These are phyloP conservation scores for Calliphora vicina DNA, from an alignment of 1,140 invertebrate species.

Conservation along the genomic window DNA sequence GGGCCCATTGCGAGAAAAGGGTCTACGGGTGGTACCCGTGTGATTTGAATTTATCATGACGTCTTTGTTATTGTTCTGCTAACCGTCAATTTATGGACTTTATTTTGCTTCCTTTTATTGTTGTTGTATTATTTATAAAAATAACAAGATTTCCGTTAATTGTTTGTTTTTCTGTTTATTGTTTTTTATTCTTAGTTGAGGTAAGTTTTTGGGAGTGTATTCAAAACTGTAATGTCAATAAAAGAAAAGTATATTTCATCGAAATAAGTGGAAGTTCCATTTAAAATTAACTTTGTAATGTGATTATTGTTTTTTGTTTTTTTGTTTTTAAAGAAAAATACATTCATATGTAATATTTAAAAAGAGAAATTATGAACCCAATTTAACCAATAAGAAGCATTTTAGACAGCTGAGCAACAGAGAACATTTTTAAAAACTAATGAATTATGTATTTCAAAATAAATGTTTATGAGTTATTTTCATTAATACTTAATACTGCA, in stretches of 20 bases:
- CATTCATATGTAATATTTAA: neutral
- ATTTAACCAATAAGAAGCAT: neutral
- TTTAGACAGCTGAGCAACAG: neutral
- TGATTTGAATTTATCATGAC: constrained; percentile 41
- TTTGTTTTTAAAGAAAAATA: neutral
- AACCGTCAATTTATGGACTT: neutral
- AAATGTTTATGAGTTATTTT: too few species aligned
- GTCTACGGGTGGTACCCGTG: constrained; percentile 37
- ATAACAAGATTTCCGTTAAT: neutral
- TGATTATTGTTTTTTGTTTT: too few species aligned
- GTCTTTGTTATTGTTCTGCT: neutral
- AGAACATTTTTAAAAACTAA: neutral
- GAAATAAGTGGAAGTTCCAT: neutral
- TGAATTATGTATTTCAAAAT: too few species aligned
- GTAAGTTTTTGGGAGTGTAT: constrained; percentile 13
- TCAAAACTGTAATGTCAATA: constrained; percentile 24
- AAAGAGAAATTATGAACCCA: neutral
- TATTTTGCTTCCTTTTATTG: neutral
- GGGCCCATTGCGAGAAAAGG: constrained; percentile 38
- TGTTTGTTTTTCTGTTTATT: neutral
- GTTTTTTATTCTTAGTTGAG: constrained; percentile 1
- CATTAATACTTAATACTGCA: too few species aligned
- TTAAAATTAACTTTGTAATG: neutral
- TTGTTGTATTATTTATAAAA: neutral
- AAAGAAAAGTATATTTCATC: constrained; percentile 6